Evolutionary conservation across 1,140 invertebrate species (phyloP).

Genomic region (Eulimnadia texana): DNA sequence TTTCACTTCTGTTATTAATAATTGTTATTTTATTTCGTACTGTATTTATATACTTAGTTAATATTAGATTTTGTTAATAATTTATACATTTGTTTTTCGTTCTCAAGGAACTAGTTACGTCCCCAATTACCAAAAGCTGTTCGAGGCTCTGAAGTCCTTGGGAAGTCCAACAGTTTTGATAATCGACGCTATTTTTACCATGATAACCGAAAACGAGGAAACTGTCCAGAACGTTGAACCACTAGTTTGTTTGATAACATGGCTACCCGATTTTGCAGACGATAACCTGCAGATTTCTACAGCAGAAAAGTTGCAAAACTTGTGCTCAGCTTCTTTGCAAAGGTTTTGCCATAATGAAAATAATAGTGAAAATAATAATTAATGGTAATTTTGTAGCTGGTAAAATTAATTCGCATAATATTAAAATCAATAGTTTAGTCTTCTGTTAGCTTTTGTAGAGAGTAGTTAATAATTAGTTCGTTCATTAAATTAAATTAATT

Average conservation of each 20-base stretch:
- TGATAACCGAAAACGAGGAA: slow-evolving; percentile 23
- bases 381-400: no score
- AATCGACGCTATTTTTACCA: slow-evolving; percentile 28
- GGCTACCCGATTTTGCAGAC: slow-evolving; percentile 29
- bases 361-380: neutral
- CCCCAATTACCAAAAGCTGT: slow-evolving; percentile 25
- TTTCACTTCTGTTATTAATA: neutral
- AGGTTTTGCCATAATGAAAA: neutral
- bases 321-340: slow-evolving; percentile 7
- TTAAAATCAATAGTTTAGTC: no score
- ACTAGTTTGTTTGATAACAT: slow-evolving; percentile 24
- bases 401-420: no score
- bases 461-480: no score
- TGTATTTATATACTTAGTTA: no score
- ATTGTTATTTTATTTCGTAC: neutral
- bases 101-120: slow-evolving; percentile 19
- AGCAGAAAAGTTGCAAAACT: neutral
- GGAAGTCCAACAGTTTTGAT: slow-evolving; percentile 25
- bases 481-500: no score
- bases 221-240: slow-evolving; percentile 25
- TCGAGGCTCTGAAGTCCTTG: slow-evolving; percentile 26
- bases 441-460: no score
- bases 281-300: slow-evolving; percentile 20
- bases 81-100: neutral
- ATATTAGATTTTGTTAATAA: no score